These are phyloP conservation scores for Tetraneura akinire DNA, from an alignment of 1,140 invertebrate genomes.

Conservation along the genomic window DNA sequence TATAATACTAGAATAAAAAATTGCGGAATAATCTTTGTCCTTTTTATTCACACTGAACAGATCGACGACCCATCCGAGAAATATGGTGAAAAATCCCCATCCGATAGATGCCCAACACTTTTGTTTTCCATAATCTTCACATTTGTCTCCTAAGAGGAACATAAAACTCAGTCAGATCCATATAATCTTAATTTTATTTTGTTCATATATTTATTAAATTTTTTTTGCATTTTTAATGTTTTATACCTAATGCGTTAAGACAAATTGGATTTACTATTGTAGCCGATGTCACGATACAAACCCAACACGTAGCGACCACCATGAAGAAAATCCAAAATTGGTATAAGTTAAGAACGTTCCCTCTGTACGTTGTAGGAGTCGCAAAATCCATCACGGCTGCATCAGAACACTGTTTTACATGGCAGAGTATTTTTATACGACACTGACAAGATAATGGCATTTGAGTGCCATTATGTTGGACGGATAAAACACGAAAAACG, in stretches of 20 bases:
- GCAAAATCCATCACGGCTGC: neutral
- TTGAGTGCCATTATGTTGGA: neutral
- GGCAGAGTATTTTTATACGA: neutral
- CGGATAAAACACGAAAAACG: neutral
- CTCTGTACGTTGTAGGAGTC: neutral
- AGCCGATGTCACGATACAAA: neutral
- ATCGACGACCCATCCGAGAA: slow-evolving; percentile 76
- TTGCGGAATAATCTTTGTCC: slow-evolving; percentile 73
- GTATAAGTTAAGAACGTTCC: slow-evolving; percentile 8
- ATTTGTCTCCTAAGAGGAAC: slow-evolving; percentile 62
- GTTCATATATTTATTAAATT: neutral
- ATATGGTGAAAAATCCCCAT: slow-evolving; percentile 74
- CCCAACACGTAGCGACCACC: neutral
- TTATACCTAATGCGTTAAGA: slow-evolving; percentile 20
- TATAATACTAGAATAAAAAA: slow-evolving; percentile 73
- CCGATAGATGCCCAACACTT: slow-evolving; percentile 80
- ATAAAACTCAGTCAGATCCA: neutral
- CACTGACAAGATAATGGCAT: neutral
- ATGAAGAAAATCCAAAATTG: slow-evolving; percentile 26
- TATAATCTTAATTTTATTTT: neutral
- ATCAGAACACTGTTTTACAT: neutral
- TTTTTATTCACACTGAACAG: slow-evolving; percentile 65
- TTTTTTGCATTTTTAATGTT: neutral
- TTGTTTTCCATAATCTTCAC: slow-evolving; percentile 76
- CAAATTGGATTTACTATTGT: slow-evolving; percentile 18